phyloP scores from a whole-genome alignment of 2,888 invertebrate genomes.

The Eledona agricola region DNA sequence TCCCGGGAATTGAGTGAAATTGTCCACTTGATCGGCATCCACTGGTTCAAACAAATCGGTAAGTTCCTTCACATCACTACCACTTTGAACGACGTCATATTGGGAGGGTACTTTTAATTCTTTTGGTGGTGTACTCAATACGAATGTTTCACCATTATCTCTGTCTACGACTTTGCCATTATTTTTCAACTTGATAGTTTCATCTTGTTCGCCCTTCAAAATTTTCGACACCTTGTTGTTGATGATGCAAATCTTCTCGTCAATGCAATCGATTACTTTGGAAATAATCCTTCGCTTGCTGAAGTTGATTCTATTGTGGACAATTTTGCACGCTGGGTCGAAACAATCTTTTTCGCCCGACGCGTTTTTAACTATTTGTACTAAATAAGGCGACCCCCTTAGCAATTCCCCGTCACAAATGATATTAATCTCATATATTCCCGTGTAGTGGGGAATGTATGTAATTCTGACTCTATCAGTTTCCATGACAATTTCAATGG shows the following conservation, averaged over 20 bases:
- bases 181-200: conserved; percentile 62
- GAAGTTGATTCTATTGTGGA: conserved; percentile 43
- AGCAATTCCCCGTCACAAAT: conserved; percentile 67
- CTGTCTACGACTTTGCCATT: too few relatives aligned
- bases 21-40: too few relatives aligned
- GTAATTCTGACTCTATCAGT: conserved; percentile 65
- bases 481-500: conserved; percentile 64
- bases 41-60: too few relatives aligned
- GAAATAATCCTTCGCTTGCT: conserved; percentile 54
- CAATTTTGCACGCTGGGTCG: conserved; percentile 22
- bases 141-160: conserved; percentile 9
- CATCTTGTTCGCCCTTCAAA: conserved; percentile 53
- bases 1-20: too few relatives aligned
- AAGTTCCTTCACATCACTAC: too few relatives aligned
- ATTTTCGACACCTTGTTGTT: conserved; percentile 12
- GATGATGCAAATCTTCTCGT: conserved; percentile 41
- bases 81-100: too few relatives aligned
- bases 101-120: too few relatives aligned
- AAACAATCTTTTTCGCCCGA: conserved; percentile 38
- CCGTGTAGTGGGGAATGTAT: conserved; percentile 65
- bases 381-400: conserved; percentile 69
- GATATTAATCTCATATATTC: conserved; percentile 68
- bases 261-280: conserved; percentile 51
- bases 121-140: conserved; percentile 13
- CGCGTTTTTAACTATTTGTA: conserved; percentile 60